Evolutionary conservation across 2,888 invertebrate genomes (phyloP), one percentile per base, ranked within the genome.

Genomic region (Argyresthia goedartella): DNA sequence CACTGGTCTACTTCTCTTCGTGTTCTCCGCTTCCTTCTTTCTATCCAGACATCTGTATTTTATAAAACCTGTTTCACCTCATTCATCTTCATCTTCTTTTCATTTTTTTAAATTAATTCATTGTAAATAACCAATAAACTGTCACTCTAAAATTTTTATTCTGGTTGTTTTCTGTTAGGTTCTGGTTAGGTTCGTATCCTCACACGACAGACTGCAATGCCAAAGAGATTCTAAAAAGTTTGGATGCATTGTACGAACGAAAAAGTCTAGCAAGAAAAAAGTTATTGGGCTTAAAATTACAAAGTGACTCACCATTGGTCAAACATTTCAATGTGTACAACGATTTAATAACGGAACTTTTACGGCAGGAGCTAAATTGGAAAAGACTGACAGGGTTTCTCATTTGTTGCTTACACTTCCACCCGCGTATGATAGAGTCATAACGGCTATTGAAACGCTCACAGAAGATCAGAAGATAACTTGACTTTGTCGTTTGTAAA

Each of bases 401-500:
- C 67, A 65, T 54, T 56, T 69, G 15, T 52, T 69, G 35, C 36
- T 64, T 13, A 64, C 65, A 11, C 51, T 69, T 11, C 67, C 67
- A 9, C 1, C 60, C n/a, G 50, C 56, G 15, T 72, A 73, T 56
- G 65, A 73, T 53, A 67, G 67, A 6, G 60, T 73, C 2, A 60
- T 71, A n/a, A 72, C 72, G 9, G 73, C 74, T 0, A 59, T 74
- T 0, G 69, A 73, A 58, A 71, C 68, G 1, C 56, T 73, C 33
- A 15, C 60, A 3, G 39, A 39, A n/a, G n/a, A n/a, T n/a, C n/a
- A n/a, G n/a, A n/a, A 39, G 39, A 39, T 11, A 9, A 39, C n/a
- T 2, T 39, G 9, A 39, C 9, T 1, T 8, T 39, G 8, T 39
- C 39, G 8, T 39, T 39, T 39, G 39, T 39, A 8, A 39, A 39